Evolutionary conservation across 2,888 invertebrate genomes (phyloP), one percentile per base, ranked within the genome.

Genomic region (Mylabris sibirica): DNA sequence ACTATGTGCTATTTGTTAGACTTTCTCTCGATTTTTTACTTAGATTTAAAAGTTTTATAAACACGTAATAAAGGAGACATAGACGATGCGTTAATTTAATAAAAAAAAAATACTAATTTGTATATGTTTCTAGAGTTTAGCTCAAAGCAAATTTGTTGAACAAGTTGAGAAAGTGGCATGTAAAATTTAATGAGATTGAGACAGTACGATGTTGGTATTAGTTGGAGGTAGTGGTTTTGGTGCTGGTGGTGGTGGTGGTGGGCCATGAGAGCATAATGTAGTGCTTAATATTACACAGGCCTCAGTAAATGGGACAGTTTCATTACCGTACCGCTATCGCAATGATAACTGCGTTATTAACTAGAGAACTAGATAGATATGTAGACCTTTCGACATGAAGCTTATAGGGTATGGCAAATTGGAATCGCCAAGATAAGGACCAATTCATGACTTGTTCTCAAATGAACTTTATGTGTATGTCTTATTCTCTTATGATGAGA

Each of bases 261-360:
- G 74, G 75, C 71, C 76, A 74, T 72, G 74, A 74, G 75, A 69
- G 76, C 77, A 78, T 79, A 80, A 81, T 80, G 78, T 78, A 80
- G 78, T 77, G 79, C 78, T 79, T 80, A 78, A 80, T 80, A 81
- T 80, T 80, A 79, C 78, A 75, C 77, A 78, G 80, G 77, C 78
- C 78, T 79, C 76, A 69, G 75, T 76, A 78, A 81, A 80, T 79
- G 79, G 80, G 81, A 81, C 81, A 81, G 79, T 80, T 81, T 80
- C 81, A 80, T 81, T 81, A 81, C 80, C 75, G 74, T 73, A 69
- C 73, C 75, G 78, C 78, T 81, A 80, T 80, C 80, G 76, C 79
- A 77, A 80, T 80, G 81, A 80, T 81, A 81, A 81, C 80, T 79
- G 71, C 77, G 80, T 81, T 80, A 80, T 80, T 79, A 80, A 79